Evolutionary conservation across 2,113 vertebrate genomes (phyloP), one percentile per base, ranked within the genome.

Genomic region (Gallinago jamesoni): DNA sequence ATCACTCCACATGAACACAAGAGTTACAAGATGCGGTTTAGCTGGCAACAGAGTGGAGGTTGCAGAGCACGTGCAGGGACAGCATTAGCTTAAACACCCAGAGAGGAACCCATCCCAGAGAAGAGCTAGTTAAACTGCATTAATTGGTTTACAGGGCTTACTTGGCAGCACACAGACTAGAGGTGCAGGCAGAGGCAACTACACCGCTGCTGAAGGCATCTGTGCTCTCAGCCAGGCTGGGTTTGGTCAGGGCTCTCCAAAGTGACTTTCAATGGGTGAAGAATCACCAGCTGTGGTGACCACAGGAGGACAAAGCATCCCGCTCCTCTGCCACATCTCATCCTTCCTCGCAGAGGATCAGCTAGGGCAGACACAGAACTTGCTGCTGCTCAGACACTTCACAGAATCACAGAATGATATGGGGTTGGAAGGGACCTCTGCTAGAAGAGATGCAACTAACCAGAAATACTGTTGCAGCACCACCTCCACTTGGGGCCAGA

Each of bases 31-130:
- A 59, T 10, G 5, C 31, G 3, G 35, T 68, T 90, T 64, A 87
- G 57, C 23, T 53, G 14, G n/a, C 39, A 82, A 35, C 59, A 81
- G 35, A 50, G 62, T 39, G 27, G 14, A 85, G 21, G 35, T 68
- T 0, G 0, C 48, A n/a, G 21, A 59, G 17, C 4, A 2, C 13
- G 6, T 35, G 16, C 23, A 30, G 25, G 31, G 37, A 75, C 1
- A 90, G 70, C 24, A 56, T 22, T 18, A 76, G 16, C 45, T 87
- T 91, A 10, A 87, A 35, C 19, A 66, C 13, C 3, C 35, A 39
- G 39, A 24, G 43, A 63, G 48, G 31, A 6, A 86, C 10, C 11
- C 4, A 1, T 7, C 5, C 13, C 1, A 2, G 16, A 73, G 63
- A 50, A 79, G 56, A 77, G 31, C 14, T 47, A 14, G 31, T 47